Evolutionary conservation across 2,113 vertebrate genomes (phyloP).

Genomic region (Uria lomvia): DNA sequence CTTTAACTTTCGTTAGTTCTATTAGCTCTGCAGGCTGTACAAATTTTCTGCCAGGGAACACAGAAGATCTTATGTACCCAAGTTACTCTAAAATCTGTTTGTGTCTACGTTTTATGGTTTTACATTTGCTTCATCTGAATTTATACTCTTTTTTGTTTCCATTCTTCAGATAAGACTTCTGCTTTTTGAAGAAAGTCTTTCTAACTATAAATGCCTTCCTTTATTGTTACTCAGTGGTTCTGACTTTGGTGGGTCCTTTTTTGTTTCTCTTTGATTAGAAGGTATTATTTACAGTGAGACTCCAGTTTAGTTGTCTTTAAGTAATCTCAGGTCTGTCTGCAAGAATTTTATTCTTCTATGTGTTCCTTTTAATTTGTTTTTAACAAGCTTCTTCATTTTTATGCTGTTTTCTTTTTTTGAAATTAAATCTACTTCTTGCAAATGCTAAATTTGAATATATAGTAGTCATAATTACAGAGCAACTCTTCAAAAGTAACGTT

Average conservation of each 20-base stretch:
- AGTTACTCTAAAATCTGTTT: not conserved
- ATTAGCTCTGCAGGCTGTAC: not conserved
- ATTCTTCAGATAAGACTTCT: not conserved
- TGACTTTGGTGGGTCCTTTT: not conserved
- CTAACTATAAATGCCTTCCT: not conserved
- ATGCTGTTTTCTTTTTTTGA: not conserved
- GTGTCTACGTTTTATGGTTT: not conserved
- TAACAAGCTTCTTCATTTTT: not conserved
- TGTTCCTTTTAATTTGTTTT: conserved; percentile 45
- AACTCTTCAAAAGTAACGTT: conserved; percentile 1
- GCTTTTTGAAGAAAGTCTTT: not conserved
- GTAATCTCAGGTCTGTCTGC: not conserved
- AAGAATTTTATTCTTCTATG: not conserved
- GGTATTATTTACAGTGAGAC: not conserved
- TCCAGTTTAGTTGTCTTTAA: not conserved
- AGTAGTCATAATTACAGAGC: conserved; percentile 40
- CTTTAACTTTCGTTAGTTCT: not conserved
- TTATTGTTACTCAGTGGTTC: not conserved
- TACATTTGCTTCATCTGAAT: not conserved
- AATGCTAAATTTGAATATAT: conserved; percentile 32
- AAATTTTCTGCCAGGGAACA: not conserved
- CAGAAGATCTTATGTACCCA: not conserved
- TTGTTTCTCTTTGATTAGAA: not conserved
- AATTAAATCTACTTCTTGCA: conserved; percentile 33
- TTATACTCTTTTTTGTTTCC: not conserved